A percentile compares a stretch with the other conserved stretches of the same genome.
These are phyloP conservation scores for Periophthalmus magnuspinnatus DNA, from an alignment of 2,797 vertebrate genomes.

Conservation along the genomic window DNA sequence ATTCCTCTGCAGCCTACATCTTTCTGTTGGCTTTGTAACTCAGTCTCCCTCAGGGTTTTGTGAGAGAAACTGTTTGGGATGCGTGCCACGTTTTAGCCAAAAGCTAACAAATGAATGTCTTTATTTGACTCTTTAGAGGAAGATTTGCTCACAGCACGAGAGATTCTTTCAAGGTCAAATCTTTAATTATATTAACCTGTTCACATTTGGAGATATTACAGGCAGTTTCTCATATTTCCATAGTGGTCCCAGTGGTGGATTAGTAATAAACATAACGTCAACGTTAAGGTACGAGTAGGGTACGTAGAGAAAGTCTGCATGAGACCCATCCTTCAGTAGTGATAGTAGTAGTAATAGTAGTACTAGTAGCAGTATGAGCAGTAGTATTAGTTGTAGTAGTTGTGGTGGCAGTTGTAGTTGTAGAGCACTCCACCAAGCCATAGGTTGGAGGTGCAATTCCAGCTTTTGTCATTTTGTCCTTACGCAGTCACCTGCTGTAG, in stretches of 20 bases:
- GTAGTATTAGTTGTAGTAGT: not conserved
- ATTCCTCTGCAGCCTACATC: slow-evolving; percentile 37
- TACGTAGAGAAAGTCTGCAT: no score
- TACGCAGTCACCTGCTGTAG: no score
- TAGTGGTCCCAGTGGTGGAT: not conserved
- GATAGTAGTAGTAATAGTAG: not conserved
- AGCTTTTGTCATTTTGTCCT: no score
- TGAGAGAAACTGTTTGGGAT: slow-evolving; percentile 37
- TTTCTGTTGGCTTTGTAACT: slow-evolving; percentile 49
- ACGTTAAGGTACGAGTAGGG: no score
- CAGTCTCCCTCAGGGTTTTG: slow-evolving; percentile 42
- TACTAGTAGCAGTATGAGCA: not conserved
- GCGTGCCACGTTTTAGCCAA: slow-evolving; percentile 35
- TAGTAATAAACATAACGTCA: no score
- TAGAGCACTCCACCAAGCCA: not conserved
- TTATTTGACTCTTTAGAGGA: slow-evolving; percentile 33
- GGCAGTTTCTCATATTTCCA: slow-evolving; percentile 15
- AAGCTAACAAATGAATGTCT: slow-evolving; percentile 31
- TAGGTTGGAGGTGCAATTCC: no score
- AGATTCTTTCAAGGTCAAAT: slow-evolving; percentile 36
- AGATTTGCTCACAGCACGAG: slow-evolving; percentile 19
- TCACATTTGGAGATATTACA: slow-evolving; percentile 2
- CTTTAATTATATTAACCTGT: slow-evolving; percentile 20
- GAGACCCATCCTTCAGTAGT: no score
- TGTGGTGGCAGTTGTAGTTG: no score